A percentile compares a stretch with the other conserved stretches of the same genome.
Evolutionary conservation across 2,888 invertebrate species (phyloP).

Genomic region (Oscheius sp.): DNA sequence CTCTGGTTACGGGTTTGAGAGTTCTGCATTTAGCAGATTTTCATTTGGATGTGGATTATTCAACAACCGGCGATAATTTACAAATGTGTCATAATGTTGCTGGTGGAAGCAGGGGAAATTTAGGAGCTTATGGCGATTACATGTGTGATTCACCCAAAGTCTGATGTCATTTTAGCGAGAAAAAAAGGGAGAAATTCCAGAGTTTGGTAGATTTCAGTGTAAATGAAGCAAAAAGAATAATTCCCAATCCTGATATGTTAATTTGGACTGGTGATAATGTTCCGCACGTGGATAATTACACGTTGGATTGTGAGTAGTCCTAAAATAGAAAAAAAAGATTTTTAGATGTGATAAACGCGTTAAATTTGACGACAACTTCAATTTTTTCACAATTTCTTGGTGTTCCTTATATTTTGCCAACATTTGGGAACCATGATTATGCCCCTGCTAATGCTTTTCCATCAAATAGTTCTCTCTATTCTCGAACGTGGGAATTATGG

Average conservation of each 20-base stretch:
- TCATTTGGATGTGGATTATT: slow-evolving; percentile 67
- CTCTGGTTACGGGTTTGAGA: background rate
- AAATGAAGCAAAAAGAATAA: slow-evolving; percentile 49
- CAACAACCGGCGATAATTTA: slow-evolving; percentile 54
- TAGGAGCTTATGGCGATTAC: slow-evolving; percentile 69
- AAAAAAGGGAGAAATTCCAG: slow-evolving; percentile 33
- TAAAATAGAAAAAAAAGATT: background rate
- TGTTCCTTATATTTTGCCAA: slow-evolving; percentile 63
- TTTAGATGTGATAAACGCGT: slow-evolving; percentile 49
- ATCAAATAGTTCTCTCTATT: slow-evolving; percentile 50
- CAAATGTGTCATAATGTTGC: slow-evolving; percentile 59
- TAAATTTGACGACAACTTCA: slow-evolving; percentile 49
- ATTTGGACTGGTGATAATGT: slow-evolving; percentile 72
- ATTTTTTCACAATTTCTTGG: slow-evolving; percentile 37
- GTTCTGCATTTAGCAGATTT: slow-evolving; percentile 69
- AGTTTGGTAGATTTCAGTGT: slow-evolving; percentile 62
- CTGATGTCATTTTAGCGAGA: background rate
- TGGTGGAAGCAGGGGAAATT: slow-evolving; percentile 39
- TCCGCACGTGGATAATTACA: slow-evolving; percentile 67
- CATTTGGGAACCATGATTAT: slow-evolving; percentile 71
- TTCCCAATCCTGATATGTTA: slow-evolving; percentile 64
- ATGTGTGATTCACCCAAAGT: slow-evolving; percentile 70
- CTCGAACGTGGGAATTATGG: slow-evolving; percentile 58
- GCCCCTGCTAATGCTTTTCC: slow-evolving; percentile 66
- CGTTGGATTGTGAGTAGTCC: slow-evolving; percentile 52